Evolutionary conservation across 1,140 invertebrate genomes (phyloP).

Genomic region (Camponotus vicinus): DNA sequence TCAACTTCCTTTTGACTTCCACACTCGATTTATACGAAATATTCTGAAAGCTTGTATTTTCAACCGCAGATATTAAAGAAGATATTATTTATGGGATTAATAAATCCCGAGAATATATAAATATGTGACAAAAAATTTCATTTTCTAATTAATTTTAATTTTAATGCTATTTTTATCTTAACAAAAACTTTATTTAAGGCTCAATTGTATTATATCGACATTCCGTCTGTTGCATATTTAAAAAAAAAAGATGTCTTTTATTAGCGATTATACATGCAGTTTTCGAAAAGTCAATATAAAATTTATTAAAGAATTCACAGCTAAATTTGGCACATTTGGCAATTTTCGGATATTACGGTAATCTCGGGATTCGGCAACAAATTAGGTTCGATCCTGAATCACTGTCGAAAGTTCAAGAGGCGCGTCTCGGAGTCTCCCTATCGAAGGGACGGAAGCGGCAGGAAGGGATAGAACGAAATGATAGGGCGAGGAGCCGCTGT

Average conservation of each 20-base stretch:
- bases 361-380: conserved; percentile 25
- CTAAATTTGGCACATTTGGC: background rate
- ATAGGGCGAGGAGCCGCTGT: conserved; percentile 55
- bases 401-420: conserved; percentile 31
- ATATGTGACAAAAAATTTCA: background rate
- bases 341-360: conserved; percentile 19
- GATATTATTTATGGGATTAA: background rate
- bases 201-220: background rate
- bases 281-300: too few relatives aligned
- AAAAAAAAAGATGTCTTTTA: too few relatives aligned
- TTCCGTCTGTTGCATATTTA: background rate
- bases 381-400: conserved; percentile 49
- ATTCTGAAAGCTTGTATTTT: background rate
- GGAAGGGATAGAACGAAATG: conserved; percentile 43
- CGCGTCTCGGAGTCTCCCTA: conserved; percentile 7
- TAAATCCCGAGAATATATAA: background rate
- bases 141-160: background rate
- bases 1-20: conserved; percentile 54
- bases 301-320: background rate
- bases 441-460: conserved; percentile 41
- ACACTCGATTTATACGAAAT: background rate
- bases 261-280: too few relatives aligned
- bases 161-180: background rate
- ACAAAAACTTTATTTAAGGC: background rate
- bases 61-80: conserved; percentile 1